Evolutionary conservation across 2,113 vertebrate species (phyloP), one percentile per base, ranked within the genome.

Genomic region (Arenaria interpres): DNA sequence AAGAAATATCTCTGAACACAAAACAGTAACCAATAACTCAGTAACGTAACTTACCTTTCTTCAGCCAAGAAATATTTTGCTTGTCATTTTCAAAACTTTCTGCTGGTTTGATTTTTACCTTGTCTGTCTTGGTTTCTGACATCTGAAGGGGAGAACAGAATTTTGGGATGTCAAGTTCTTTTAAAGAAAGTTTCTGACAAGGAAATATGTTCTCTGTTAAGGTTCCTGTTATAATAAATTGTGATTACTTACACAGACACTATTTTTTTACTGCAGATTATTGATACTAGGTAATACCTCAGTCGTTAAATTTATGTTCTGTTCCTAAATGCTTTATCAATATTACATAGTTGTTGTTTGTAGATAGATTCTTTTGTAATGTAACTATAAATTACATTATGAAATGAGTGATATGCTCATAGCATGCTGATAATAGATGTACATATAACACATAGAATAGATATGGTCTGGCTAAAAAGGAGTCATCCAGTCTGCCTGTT

Each of bases 1-100:
- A 53, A 89, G 10, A 77, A 88, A 33, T 54, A 11, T 90, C 77
- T 94, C 75, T 69, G 64, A 79, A 83, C 24, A 56, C n/a, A 76
- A 68, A 45, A 41, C 71, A 54, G 24, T 4, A 56, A 46, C 37
- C 72, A 69, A 60, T 18, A 88, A 74, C 20, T 74, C 75, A 85
- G 76, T n/a, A 89, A 35, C 68, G 64, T 25, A 60, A 94, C 98
- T 97, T 97, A 98, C 98, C 98, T 98, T 98, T 97, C 51, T 96
- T 98, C 89, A 98, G 85, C 98, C 98, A 98, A 96, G 98, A 96
- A 97, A 93, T 91, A 94, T 97, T 98, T 97, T 98, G 98, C 97
- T 97, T 98, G 60, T 98, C 98, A 98, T 98, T 98, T 92, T 98
- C 97, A 94, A 98, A 98, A 95, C 93, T 98, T 72, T 97, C 97